Percentiles rank a stretch among this genome's conserved stretches.
These are phyloP conservation scores for Sinella curviseta DNA, from an alignment of 1,140 invertebrate genomes.

Conservation along the genomic window DNA sequence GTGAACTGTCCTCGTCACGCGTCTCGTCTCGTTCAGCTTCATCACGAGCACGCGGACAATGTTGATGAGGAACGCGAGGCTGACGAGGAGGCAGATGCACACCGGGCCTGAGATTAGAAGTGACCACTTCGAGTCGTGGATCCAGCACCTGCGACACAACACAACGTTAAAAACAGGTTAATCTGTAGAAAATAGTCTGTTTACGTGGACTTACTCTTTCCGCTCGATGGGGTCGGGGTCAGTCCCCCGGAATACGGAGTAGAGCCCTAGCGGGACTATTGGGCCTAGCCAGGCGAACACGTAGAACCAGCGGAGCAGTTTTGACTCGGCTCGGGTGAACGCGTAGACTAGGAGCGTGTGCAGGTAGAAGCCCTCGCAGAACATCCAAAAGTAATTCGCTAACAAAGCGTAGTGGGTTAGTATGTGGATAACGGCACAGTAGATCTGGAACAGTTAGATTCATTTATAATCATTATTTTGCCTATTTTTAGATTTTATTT, in stretches of 20 bases:
- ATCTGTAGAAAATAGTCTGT: background rate
- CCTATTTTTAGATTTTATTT: no score
- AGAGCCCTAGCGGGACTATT: slow-evolving; percentile 67
- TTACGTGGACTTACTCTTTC: slow-evolving; percentile 61
- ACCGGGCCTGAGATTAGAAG: slow-evolving; percentile 77
- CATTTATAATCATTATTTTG: no score
- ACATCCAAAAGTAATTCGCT: slow-evolving; percentile 94
- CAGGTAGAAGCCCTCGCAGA: slow-evolving; percentile 81
- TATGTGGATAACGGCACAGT: slow-evolving; percentile 80
- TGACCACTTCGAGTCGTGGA: slow-evolving; percentile 70
- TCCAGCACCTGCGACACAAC: slow-evolving; percentile 71
- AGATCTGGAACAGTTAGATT: slow-evolving; percentile 66
- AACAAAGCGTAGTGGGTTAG: slow-evolving; percentile 84
- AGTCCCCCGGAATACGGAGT: slow-evolving; percentile 63
- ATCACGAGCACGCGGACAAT: slow-evolving; percentile 88
- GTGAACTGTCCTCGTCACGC: slow-evolving; percentile 50
- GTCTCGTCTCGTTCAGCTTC: slow-evolving; percentile 69
- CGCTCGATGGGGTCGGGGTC: slow-evolving; percentile 59
- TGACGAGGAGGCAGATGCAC: slow-evolving; percentile 75
- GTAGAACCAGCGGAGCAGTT: slow-evolving; percentile 78
- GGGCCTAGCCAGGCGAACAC: slow-evolving; percentile 79
- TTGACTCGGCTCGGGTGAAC: slow-evolving; percentile 78
- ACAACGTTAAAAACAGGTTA: background rate
- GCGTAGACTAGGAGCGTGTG: slow-evolving; percentile 88
- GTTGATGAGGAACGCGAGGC: slow-evolving; percentile 87